A percentile compares a stretch with the other conserved stretches of the same genome.
phyloP scores from a whole-genome alignment of 2,113 vertebrate genomes.

The Pangasianodon gigas region DNA sequence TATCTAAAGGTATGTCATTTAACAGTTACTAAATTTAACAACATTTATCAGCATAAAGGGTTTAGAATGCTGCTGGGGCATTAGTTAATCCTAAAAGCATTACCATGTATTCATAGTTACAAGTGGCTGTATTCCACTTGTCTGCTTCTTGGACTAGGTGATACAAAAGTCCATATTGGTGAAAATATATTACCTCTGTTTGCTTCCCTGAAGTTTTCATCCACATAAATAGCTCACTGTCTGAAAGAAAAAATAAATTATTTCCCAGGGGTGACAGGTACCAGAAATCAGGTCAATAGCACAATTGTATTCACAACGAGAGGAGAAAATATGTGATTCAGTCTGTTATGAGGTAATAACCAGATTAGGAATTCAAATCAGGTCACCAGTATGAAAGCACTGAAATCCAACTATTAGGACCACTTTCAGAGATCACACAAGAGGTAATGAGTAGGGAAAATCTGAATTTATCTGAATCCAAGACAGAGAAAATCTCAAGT shows the following conservation, averaged over 20 bases:
- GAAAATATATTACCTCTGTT: background rate
- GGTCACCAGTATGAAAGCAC: background rate
- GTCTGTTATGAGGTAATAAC: slow-evolving; percentile 4
- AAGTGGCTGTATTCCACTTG: background rate
- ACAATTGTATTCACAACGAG: background rate
- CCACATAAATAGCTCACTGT: background rate
- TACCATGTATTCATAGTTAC: background rate
- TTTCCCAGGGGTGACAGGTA: slow-evolving; percentile 11
- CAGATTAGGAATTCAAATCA: slow-evolving; percentile 2
- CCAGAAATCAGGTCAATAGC: background rate
- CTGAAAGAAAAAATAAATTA: background rate
- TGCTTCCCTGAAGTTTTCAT: background rate
- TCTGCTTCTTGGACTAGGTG: background rate
- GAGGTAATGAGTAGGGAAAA: background rate
- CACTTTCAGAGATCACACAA: background rate
- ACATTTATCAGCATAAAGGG: background rate
- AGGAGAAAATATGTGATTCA: background rate
- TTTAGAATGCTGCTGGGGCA: background rate
- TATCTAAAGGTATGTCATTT: background rate
- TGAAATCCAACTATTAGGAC: background rate
- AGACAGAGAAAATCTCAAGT: background rate
- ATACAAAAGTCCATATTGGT: background rate
- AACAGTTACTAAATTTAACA: background rate
- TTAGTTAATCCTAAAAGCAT: background rate
- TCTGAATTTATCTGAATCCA: background rate